phyloP scores from a whole-genome alignment of 1,140 invertebrate genomes.

The Drosophila mojavensis region DNA sequence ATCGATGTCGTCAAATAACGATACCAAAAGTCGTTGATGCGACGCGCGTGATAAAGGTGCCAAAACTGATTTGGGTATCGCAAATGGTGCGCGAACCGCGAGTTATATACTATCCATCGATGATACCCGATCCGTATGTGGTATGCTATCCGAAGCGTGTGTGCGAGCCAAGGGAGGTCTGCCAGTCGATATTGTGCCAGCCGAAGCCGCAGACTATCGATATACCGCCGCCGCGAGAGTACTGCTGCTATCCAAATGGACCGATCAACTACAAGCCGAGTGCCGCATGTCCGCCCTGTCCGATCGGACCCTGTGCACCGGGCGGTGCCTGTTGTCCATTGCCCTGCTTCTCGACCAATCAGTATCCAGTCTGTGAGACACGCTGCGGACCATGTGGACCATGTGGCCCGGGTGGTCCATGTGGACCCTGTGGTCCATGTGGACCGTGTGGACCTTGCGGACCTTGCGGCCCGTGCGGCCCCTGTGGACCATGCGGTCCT shows the following conservation, averaged over 20 bases:
- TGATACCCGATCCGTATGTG: constrained; percentile 69
- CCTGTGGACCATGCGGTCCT: not conserved
- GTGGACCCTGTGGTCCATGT: constrained; percentile 51
- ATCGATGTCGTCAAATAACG: constrained; percentile 58
- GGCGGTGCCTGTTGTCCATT: constrained; percentile 49
- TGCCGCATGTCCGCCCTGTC: constrained; percentile 58
- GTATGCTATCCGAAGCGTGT: constrained; percentile 67
- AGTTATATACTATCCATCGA: constrained; percentile 64
- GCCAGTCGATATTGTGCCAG: constrained; percentile 66
- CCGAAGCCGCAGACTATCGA: constrained; percentile 67
- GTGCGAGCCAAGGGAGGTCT: constrained; percentile 62
- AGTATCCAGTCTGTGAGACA: constrained; percentile 65
- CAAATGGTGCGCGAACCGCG: constrained; percentile 64
- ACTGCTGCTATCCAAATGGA: constrained; percentile 66
- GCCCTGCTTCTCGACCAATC: constrained; percentile 58
- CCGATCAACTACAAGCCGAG: constrained; percentile 62
- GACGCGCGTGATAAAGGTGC: constrained; percentile 59
- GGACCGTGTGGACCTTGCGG: constrained; percentile 29
- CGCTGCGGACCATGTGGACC: constrained; percentile 66
- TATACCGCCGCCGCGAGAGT: constrained; percentile 64
- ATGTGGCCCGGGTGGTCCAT: constrained; percentile 36
- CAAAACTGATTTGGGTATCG: constrained; percentile 61
- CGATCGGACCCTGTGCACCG: constrained; percentile 47
- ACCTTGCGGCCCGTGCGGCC: constrained; percentile 50
- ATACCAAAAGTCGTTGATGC: constrained; percentile 66